phyloP scores from a whole-genome alignment of 2,888 invertebrate genomes.

The Nephrotoma appendiculata region DNA sequence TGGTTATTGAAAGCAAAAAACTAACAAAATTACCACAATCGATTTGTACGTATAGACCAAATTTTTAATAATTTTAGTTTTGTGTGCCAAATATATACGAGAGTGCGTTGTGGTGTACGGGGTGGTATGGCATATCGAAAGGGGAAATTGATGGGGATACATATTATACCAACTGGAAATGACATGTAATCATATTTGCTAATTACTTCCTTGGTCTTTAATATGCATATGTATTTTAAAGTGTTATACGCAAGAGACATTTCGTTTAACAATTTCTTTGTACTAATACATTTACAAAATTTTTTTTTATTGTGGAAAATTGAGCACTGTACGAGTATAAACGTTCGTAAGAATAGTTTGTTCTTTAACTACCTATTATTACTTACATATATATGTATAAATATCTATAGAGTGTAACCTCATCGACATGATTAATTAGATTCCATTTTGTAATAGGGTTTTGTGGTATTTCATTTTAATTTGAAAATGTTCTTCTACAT shows the following conservation, averaged over 20 bases:
- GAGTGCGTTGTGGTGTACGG: not conserved
- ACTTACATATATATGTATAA: not conserved
- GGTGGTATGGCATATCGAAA: not conserved
- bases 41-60: not conserved
- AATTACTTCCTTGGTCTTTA: not conserved
- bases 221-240: not conserved
- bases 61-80: not conserved
- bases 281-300: not conserved
- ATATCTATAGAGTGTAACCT: not conserved
- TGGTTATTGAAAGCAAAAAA: not conserved
- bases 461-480: not conserved
- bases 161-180: not conserved
- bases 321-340: not conserved
- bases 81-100: not conserved
- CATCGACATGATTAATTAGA: slow-evolving; percentile 4
- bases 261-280: not conserved
- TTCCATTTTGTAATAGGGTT: not conserved
- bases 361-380: not conserved
- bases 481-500: not conserved
- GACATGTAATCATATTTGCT: slow-evolving; percentile 2
- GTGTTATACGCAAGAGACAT: not conserved
- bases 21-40: not conserved
- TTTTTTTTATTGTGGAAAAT: not conserved
- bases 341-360: not conserved
- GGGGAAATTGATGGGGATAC: not conserved